Percentiles rank a stretch among this genome's conserved stretches.
These are phyloP conservation scores for Cossypha polioptera DNA, from an alignment of 2,797 vertebrate genomes.

Conservation along the genomic window DNA sequence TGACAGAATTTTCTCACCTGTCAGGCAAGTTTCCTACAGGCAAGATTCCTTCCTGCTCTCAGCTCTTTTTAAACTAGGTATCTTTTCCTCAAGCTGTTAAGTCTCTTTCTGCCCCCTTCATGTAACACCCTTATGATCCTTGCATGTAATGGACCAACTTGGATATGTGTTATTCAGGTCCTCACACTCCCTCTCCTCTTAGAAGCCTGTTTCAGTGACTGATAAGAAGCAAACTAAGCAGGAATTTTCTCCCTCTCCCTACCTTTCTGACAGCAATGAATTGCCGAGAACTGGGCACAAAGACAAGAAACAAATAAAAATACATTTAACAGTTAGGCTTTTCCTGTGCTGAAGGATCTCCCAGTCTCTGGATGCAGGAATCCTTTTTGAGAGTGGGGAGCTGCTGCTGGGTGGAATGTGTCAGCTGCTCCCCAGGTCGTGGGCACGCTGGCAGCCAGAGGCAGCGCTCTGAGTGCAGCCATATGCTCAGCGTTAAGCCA, in stretches of 20 bases:
- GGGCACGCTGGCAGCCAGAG: background rate
- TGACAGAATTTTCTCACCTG: conserved; percentile 1
- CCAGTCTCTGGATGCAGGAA: background rate
- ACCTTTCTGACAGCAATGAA: background rate
- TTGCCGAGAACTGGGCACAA: background rate
- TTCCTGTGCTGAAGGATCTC: background rate
- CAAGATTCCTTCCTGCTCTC: background rate
- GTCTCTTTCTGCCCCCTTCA: background rate
- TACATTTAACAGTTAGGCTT: background rate
- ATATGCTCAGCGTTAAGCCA: conserved; percentile 51
- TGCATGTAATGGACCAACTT: background rate
- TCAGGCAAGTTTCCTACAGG: background rate
- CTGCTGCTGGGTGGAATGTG: conserved; percentile 47
- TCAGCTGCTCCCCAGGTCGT: conserved; percentile 47
- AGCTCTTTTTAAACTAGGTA: background rate
- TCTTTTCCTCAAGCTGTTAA: background rate
- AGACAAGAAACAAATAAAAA: background rate
- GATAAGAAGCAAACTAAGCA: background rate
- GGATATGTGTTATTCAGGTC: background rate
- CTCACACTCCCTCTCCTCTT: background rate
- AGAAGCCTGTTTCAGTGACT: background rate
- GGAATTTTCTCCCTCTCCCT: background rate
- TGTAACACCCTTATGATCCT: background rate
- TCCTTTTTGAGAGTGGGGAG: background rate
- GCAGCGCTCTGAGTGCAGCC: background rate